Base-by-base conservation (phyloP, 2,888 invertebrate genomes). In the Cataglyphis rosenhaueri region DNA sequence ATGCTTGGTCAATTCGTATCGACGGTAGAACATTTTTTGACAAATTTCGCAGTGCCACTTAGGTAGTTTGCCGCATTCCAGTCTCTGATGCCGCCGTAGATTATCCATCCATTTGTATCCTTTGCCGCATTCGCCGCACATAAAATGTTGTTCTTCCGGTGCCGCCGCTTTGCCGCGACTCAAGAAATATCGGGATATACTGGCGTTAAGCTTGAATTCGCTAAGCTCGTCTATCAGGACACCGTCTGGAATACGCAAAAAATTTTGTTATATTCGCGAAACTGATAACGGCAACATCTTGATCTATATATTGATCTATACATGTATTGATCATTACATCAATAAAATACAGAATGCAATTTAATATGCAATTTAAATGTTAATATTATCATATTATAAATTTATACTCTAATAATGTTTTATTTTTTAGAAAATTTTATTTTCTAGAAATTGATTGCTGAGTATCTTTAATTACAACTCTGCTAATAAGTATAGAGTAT, bases 1-100 rank as follows among this genome's bases (percentile, higher is more conserved):
- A 85, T 96, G 96, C 44, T 95, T 95, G 8, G 92, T 95, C 38
- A 95, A 90, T 86, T 95, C 95, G 88, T 95, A 95, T 86, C 95
- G 95, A 71, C 95, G 94, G 84, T 95, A 95, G 88, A 95, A 95
- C 62, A 88, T 89, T 84, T 93, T 94, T 25, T 85, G 89, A 82
- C 95, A 95, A 10, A 90, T 83, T 6, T 84, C 85, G 84, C 95
- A 95, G 0, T 84, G 84, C 84, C 92, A 94, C 25, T 91, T 92
- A 0, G 95, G 95, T 48, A 90, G 86, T 81, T 93, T 93, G 10
- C 94, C 94, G 84, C 95, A 95, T 84, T 95, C 95, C 57, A 94
- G 88, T 18, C 93, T 91, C 71, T 94, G 93, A 84, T 95, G 95
- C 32, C 94, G 91, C 12, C 90, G 89, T 10, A 95, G 88, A 83